Conservation (phyloP, 2,113 vertebrate genomes). For the Sylvicapra grimmia region DNA sequence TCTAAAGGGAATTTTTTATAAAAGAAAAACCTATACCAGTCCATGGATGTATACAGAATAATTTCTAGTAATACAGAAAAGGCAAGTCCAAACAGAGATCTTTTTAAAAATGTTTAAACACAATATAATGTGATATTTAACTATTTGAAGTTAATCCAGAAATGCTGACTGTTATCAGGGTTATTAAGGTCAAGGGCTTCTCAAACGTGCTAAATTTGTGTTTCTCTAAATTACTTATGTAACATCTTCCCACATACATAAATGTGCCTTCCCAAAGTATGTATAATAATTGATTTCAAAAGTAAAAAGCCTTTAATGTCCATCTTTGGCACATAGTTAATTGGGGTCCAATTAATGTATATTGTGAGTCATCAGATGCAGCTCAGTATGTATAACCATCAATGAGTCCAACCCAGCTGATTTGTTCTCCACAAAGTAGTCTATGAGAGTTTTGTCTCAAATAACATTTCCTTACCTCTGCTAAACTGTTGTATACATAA, state of each 20-base stretch:
- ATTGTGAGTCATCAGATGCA: neutral
- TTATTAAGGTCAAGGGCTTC: neutral
- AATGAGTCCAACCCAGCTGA: neutral
- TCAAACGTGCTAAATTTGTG: neutral
- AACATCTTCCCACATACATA: neutral
- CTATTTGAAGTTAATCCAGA: neutral
- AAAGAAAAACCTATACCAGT: neutral
- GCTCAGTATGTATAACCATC: neutral
- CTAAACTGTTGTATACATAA: neutral
- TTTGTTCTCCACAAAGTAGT: neutral
- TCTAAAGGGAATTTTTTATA: slow-evolving; percentile 9
- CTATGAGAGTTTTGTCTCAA: neutral
- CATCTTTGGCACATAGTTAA: neutral
- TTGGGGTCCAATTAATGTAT: neutral
- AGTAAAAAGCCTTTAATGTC: neutral
- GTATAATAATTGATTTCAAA: neutral
- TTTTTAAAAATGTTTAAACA: neutral
- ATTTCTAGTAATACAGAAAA: neutral
- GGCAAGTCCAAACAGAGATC: neutral
- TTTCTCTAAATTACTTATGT: slow-evolving; percentile 1
- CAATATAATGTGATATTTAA: neutral
- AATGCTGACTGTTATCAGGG: neutral
- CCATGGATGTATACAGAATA: neutral
- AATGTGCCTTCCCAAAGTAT: neutral
- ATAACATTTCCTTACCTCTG: neutral